phyloP scores from a whole-genome alignment of 2,113 vertebrate species.

The Elaphurus davidianus region DNA sequence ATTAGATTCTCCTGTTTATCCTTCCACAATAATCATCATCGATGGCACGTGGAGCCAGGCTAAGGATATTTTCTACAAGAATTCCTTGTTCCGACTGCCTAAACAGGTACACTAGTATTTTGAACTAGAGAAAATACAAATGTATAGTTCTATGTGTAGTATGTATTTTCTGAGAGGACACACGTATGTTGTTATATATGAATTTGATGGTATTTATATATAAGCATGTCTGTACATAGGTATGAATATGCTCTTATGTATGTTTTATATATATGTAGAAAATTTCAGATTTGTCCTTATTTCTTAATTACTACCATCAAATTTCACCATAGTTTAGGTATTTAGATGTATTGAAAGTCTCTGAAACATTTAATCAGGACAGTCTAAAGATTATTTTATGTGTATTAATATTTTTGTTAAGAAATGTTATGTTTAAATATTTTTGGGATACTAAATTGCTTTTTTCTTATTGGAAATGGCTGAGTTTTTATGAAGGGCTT shows the following conservation, averaged over 20 bases:
- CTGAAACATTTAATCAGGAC: background rate
- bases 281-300: background rate
- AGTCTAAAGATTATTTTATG: background rate
- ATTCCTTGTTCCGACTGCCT: conserved; percentile 91
- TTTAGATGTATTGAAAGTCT: background rate
- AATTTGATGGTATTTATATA: background rate
- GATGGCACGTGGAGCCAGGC: conserved; percentile 99
- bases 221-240: background rate
- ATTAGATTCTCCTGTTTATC: conserved; percentile 74
- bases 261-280: background rate
- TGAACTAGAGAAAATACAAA: background rate
- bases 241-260: background rate
- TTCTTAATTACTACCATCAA: background rate
- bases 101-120: conserved; percentile 87
- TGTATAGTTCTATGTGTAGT: background rate
- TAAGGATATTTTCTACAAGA: conserved; percentile 97
- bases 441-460: background rate
- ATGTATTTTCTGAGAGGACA: background rate
- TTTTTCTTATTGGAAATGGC: background rate
- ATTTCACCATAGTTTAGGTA: background rate
- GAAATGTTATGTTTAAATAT: background rate
- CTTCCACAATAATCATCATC: conserved; percentile 91
- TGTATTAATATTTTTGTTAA: conserved; percentile 1
- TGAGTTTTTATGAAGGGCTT: background rate
- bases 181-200: background rate